Conservation (phyloP, 2,113 vertebrate species). For the Xiphophorus maculatus region DNA sequence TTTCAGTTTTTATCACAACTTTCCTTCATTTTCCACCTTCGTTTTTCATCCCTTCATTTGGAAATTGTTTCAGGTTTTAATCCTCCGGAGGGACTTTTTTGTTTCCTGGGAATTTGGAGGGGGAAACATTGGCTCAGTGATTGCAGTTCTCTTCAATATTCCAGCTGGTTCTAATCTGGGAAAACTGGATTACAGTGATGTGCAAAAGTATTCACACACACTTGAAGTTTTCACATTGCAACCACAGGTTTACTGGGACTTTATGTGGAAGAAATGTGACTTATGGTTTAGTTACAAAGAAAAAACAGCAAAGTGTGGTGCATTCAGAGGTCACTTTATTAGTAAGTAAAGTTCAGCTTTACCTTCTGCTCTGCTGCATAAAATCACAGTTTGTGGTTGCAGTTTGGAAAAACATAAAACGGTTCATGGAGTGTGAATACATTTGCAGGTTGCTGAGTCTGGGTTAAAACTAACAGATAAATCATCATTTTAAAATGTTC, state of each 20-base stretch:
- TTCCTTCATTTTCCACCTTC: slow-evolving; percentile 10
- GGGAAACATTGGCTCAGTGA: neutral
- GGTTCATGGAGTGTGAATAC: neutral
- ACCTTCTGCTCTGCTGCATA: neutral
- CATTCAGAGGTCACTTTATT: too few relatives aligned
- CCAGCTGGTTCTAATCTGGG: neutral
- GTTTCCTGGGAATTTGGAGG: neutral
- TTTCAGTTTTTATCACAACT: slow-evolving; percentile 35
- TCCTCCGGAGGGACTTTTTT: slow-evolving; percentile 12
- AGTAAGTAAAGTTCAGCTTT: too few relatives aligned
- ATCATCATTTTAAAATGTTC: neutral
- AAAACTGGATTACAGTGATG: neutral
- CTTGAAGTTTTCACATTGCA: neutral
- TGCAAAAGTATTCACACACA: neutral
- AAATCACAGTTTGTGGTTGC: neutral
- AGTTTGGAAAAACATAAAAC: neutral
- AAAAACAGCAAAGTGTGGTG: too few relatives aligned
- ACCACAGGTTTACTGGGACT: neutral
- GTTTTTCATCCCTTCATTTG: slow-evolving; percentile 36
- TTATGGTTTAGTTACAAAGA: too few relatives aligned
- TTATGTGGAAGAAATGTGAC: too few relatives aligned
- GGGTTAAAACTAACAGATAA: neutral
- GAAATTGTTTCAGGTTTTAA: slow-evolving; percentile 15
- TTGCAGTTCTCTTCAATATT: neutral
- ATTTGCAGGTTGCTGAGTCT: neutral